These are phyloP conservation scores for Nebria brevicollis DNA, from an alignment of 2,888 invertebrate species.

Conservation along the genomic window DNA sequence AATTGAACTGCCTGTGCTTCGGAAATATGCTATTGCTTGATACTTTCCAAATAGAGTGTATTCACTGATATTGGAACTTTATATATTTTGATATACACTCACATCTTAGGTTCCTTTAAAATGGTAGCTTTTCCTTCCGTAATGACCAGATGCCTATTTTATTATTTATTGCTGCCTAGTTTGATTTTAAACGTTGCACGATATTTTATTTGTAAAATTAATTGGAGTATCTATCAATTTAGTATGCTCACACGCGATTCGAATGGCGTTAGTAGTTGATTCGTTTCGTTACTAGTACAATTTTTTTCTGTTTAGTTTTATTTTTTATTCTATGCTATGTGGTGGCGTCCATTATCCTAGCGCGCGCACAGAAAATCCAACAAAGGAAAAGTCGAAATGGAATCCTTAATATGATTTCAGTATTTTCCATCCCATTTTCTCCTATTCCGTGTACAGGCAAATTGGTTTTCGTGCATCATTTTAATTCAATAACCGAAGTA, in stretches of 20 bases:
- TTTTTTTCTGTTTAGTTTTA: slow-evolving; percentile 24
- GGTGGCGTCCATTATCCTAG: slow-evolving; percentile 42
- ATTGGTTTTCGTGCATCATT: slow-evolving; percentile 47
- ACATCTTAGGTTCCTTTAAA: too few relatives aligned
- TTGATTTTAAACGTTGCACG: not conserved
- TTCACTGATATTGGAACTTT: too few relatives aligned
- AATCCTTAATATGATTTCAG: slow-evolving; percentile 47
- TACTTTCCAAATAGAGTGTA: not conserved
- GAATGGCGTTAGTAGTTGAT: not conserved
- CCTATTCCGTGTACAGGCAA: slow-evolving; percentile 41
- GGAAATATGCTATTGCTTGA: not conserved
- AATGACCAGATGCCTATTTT: too few relatives aligned
- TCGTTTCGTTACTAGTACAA: not conserved
- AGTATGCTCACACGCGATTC: not conserved
- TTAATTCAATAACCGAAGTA: slow-evolving; percentile 45
- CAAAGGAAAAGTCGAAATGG: slow-evolving; percentile 46
- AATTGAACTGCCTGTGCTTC: not conserved
- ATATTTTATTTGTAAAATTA: not conserved
- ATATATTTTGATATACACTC: too few relatives aligned
- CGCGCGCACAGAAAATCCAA: slow-evolving; percentile 39
- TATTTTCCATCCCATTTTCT: slow-evolving; percentile 47
- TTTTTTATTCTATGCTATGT: slow-evolving; percentile 34
- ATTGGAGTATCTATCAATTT: not conserved
- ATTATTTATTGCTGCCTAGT: not conserved
- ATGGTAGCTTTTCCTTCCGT: too few relatives aligned